These are phyloP conservation scores for Lagothrix lagotricha DNA, from an alignment of 2,797 vertebrate genomes.

Conservation along the genomic window DNA sequence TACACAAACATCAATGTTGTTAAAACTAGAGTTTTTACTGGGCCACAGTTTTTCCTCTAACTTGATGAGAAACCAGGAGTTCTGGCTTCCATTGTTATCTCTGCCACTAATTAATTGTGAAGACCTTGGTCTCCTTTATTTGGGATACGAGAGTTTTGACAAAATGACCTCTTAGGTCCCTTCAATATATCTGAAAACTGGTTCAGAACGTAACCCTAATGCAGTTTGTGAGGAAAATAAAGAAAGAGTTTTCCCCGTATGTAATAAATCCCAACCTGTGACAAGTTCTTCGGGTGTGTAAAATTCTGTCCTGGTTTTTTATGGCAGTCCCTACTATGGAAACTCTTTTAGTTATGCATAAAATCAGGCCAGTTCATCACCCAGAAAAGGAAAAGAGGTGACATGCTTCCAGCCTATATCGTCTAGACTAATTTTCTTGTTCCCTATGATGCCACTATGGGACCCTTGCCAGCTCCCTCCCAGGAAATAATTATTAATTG, in stretches of 20 bases:
- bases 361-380: constrained; percentile 52
- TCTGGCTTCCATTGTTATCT: background rate
- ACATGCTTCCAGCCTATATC: background rate
- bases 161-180: background rate
- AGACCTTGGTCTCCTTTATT: background rate
- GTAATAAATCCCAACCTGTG: background rate
- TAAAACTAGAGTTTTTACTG: background rate
- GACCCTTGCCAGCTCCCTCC: constrained; percentile 44
- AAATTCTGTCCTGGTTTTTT: constrained; percentile 45
- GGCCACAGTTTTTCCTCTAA: background rate
- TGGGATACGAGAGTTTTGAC: background rate
- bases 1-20: background rate
- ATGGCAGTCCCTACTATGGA: background rate
- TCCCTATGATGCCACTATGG: constrained; percentile 35
- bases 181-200: background rate
- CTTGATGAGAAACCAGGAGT: background rate
- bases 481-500: constrained; percentile 72
- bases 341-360: background rate
- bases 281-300: background rate
- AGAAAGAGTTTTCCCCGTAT: background rate
- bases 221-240: background rate
- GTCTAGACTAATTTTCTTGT: constrained; percentile 71
- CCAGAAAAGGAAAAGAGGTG: background rate
- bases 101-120: background rate
- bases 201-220: background rate